A percentile compares a stretch with the other conserved stretches of the same genome.
Conservation (phyloP, 2,888 invertebrate species). For the Quadriops clusia region DNA sequence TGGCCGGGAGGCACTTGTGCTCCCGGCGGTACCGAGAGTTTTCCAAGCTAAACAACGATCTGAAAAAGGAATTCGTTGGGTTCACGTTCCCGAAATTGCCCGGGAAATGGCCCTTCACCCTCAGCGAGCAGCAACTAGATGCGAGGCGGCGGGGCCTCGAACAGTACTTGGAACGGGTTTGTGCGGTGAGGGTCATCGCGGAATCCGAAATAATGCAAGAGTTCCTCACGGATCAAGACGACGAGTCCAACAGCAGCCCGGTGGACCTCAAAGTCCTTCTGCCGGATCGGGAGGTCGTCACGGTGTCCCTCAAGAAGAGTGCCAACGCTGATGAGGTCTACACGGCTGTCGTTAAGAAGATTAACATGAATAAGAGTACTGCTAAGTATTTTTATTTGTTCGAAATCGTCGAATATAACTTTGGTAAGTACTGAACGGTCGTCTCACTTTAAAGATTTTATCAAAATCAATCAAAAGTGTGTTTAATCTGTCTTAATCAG, state of each 20-base stretch:
- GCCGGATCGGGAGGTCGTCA: slow-evolving; percentile 82
- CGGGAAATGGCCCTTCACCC: slow-evolving; percentile 95
- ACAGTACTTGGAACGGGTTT: slow-evolving; percentile 95
- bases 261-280: slow-evolving; percentile 72
- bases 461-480: no score
- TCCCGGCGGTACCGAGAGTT: slow-evolving; percentile 95
- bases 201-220: slow-evolving; percentile 96
- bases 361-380: slow-evolving; percentile 67
- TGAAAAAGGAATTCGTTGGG: slow-evolving; percentile 83
- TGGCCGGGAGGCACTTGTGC: slow-evolving; percentile 96
- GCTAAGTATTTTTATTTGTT: slow-evolving; percentile 87
- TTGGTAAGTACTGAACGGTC: slow-evolving; percentile 46
- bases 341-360: slow-evolving; percentile 72
- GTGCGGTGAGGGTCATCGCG: slow-evolving; percentile 94
- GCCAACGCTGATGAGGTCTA: slow-evolving; percentile 87
- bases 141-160: slow-evolving; percentile 87
- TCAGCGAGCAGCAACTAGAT: slow-evolving; percentile 96
- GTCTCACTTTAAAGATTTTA: neutral
- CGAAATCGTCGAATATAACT: slow-evolving; percentile 89
- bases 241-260: slow-evolving; percentile 59
- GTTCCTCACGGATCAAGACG: slow-evolving; percentile 87
- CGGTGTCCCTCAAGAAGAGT: slow-evolving; percentile 78
- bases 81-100: slow-evolving; percentile 96
- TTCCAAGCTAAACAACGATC: slow-evolving; percentile 71
- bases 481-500: no score